Evolutionary conservation across 2,113 vertebrate genomes (phyloP).

Genomic region (Reinhardtius hippoglossoides): DNA sequence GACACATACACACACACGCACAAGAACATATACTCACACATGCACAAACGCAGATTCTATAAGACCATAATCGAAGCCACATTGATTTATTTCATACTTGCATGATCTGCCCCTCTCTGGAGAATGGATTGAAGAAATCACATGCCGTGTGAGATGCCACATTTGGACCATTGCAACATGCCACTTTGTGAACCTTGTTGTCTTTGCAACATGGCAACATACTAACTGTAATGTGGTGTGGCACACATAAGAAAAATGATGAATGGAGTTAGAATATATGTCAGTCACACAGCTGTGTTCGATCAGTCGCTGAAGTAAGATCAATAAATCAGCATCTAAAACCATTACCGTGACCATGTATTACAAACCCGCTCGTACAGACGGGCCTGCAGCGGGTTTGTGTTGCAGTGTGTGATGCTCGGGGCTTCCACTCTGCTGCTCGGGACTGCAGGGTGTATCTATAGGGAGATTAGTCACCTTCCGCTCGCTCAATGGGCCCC

Average conservation of each 20-base stretch:
- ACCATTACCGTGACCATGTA: conserved; percentile 11
- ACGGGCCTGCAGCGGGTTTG: conserved; percentile 4
- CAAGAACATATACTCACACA: conserved; percentile 4
- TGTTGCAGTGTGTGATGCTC: conserved; percentile 24
- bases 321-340: conserved; percentile 41
- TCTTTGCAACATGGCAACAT: conserved; percentile 37
- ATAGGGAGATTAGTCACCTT: conserved; percentile 75
- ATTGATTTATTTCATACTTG: conserved; percentile 55
- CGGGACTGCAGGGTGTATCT: conserved; percentile 56
- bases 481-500: conserved; percentile 62
- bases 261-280: conserved; percentile 27
- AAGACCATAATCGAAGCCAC: conserved; percentile 62
- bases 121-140: conserved; percentile 38
- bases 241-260: conserved; percentile 20
- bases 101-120: conserved; percentile 40
- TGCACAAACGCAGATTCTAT: conserved; percentile 2
- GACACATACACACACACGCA: conserved; percentile 13
- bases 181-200: conserved; percentile 21
- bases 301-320: conserved; percentile 33
- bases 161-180: conserved; percentile 46
- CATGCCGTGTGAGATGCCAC: conserved; percentile 48
- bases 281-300: conserved; percentile 36
- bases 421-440: conserved; percentile 43
- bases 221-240: conserved; percentile 8
- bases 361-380: background rate